These are phyloP conservation scores for Andricus quercusramuli DNA, from an alignment of 2,888 invertebrate genomes.

Conservation along the genomic window DNA sequence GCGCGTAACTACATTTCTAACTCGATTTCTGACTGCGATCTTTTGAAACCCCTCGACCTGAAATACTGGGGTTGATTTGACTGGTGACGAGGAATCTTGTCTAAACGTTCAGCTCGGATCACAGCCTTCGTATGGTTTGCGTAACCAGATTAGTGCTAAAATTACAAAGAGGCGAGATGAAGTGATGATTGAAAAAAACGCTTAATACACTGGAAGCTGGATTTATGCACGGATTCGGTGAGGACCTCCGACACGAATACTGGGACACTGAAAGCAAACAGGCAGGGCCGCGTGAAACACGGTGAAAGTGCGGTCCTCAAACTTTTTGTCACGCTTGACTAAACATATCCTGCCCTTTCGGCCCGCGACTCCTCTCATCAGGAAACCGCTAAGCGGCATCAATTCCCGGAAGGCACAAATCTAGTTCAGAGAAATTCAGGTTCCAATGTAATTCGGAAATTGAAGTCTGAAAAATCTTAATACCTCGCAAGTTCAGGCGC, in stretches of 20 bases:
- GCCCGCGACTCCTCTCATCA: no score
- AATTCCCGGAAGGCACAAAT: no score
- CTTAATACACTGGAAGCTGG: background rate
- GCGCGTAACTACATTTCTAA: constrained; percentile 68
- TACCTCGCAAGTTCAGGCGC: background rate
- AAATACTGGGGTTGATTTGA: constrained; percentile 43
- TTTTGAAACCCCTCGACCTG: constrained; percentile 58
- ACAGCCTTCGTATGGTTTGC: constrained; percentile 51
- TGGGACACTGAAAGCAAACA: no score
- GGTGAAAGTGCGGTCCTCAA: no score
- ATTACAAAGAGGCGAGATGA: background rate
- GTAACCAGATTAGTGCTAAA: constrained; percentile 48
- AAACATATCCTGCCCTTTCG: no score
- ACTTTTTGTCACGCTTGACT: no score
- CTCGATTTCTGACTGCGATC: constrained; percentile 68
- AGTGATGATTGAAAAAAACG: background rate
- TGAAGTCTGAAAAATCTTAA: background rate
- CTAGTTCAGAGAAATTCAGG: no score
- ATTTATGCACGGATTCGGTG: no score
- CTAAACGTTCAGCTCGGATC: constrained; percentile 50
- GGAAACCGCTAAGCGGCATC: no score
- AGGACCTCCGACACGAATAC: no score
- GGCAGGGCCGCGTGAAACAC: no score
- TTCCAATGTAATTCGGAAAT: background rate
- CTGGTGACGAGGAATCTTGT: constrained; percentile 43